Base-by-base conservation (phyloP, 2,888 invertebrate species). In the Pyrrhia umbra region DNA sequence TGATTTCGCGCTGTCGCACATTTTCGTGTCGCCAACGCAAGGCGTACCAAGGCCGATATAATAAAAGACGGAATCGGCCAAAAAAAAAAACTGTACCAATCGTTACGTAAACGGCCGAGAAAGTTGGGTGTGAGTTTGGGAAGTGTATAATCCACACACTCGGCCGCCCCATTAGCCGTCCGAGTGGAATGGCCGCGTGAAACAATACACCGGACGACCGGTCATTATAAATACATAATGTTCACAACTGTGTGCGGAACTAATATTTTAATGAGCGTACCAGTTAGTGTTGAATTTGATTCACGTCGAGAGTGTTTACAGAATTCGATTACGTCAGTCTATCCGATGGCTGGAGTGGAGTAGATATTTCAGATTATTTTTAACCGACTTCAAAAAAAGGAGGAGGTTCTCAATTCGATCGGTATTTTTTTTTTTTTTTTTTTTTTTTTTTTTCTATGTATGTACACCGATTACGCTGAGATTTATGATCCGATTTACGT, bases 11-110 rank as follows among this genome's bases (percentile, higher is more conserved):
- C 81, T 58, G 79, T 83, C 85, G 85, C 78, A 83, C 79, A 86
- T 83, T 88, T 88, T 89, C 82, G 84, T 88, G 85, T 85, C 85
- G 83, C 85, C 79, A 70, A 76, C 85, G 82, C 83, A 84, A 87
- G 85, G 68, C 81, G 83, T 85, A 88, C 84, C 91, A 92, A 92
- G 92, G 92, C 87, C 88, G 81, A 73, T 85, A 83, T 83, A 83
- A 86, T 87, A 85, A 86, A 86, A 85, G 85, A 76, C 82, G 85
- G 88, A 88, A 85, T 90, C 83, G 85, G 82, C 85, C 62, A n/a
- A n/a, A 34, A 34, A 34, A 85, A 85, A 87, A 88, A 89, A 88
- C 78, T 88, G 85, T 87, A 85, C 87, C 88, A 90, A 90, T 79
- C 45, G 76, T 92, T 92, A 87, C 88, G 88, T 88, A 89, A 91